Evolutionary conservation across 2,797 vertebrate genomes (phyloP), one percentile per base, ranked within the genome.

Genomic region (Danionella dracula): DNA sequence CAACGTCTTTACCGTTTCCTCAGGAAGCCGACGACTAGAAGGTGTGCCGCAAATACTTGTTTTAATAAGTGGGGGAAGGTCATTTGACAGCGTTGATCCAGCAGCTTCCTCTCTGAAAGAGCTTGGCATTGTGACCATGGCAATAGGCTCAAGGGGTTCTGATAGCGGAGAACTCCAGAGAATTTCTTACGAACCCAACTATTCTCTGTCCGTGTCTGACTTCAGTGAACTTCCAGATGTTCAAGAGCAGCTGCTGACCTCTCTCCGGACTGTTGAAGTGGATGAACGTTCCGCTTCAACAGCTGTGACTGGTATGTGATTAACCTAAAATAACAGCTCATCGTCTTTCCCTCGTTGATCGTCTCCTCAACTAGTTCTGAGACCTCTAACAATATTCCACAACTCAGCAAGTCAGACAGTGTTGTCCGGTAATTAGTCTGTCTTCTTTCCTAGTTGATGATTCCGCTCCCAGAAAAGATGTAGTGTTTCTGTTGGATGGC

Each of bases 41-140:
- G 59, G 59, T 50, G 59, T 62, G 59, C 64, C 12, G 4, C 40
- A 19, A 21, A 3, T 40, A 35, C 60, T 58, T 31, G 7, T 17
- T 9, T 12, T 15, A 31, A 51, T 82, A 12, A 76, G 41, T 41
- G 79, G 71, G 7, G 77, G 76, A 63, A 74, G 67, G 51, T 82
- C 81, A 9, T 69, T 87, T 0, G 85, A 88, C 54, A 85, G 86
- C 75, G 76, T 13, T 64, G 82, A 90, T 12, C 76, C 89, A 65
- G 77, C 76, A 17, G 60, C 68, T 5, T 35, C 53, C 5, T 46
- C 64, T 4, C 59, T 79, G 17, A 77, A 69, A 54, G 38, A 59
- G 50, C 40, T 42, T 23, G 75, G 73, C 5, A 40, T 77, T 8
- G 23, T 63, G 20, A 61, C 38, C 11, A 68, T 70, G 32, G 63